A percentile compares a stretch with the other conserved stretches of the same genome.
These are phyloP conservation scores for Siderastrea siderea DNA, from an alignment of 92 coral and sea anemone species.

Conservation along the genomic window DNA sequence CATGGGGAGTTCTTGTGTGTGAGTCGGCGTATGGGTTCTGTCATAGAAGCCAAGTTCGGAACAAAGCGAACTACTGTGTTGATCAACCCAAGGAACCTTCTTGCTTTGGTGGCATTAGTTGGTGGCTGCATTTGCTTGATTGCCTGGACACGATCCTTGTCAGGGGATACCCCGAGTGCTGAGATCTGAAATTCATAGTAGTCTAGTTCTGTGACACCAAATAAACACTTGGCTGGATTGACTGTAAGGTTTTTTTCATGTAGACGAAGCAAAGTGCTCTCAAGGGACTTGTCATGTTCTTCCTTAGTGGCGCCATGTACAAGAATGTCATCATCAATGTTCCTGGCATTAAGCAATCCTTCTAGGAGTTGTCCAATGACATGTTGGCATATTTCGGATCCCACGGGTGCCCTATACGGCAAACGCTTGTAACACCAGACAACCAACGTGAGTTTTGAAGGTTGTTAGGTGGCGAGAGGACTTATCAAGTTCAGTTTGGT, in stretches of 20 bases:
- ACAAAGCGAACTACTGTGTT: constrained; percentile 61
- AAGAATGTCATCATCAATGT: constrained; percentile 64
- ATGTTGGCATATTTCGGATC: constrained; percentile 69
- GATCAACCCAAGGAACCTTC: constrained; percentile 66
- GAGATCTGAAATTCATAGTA: constrained; percentile 47
- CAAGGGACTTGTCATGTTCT: too few species aligned
- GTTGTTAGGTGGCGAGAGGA: constrained; percentile 5
- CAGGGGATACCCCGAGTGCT: constrained; percentile 52
- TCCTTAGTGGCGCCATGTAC: constrained; percentile 27
- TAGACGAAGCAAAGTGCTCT: constrained; percentile 38
- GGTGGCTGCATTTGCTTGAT: constrained; percentile 46
- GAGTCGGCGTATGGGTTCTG: constrained; percentile 64
- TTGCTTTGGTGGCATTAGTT: constrained; percentile 57
- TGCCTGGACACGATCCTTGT: constrained; percentile 59
- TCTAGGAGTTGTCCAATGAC: constrained; percentile 43
- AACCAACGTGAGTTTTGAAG: constrained; percentile 73
- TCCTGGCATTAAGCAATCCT: constrained; percentile 45
- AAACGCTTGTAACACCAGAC: constrained; percentile 49
- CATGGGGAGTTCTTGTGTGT: constrained; percentile 39
- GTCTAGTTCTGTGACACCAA: constrained; percentile 36
- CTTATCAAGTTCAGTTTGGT: constrained; percentile 47
- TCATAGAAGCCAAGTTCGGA: constrained; percentile 58
- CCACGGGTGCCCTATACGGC: constrained; percentile 49
- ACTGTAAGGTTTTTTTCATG: constrained; percentile 51
- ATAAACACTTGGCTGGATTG: constrained; percentile 48